phyloP scores from a whole-genome alignment of 2,113 vertebrate species.

The Upupa epops region DNA sequence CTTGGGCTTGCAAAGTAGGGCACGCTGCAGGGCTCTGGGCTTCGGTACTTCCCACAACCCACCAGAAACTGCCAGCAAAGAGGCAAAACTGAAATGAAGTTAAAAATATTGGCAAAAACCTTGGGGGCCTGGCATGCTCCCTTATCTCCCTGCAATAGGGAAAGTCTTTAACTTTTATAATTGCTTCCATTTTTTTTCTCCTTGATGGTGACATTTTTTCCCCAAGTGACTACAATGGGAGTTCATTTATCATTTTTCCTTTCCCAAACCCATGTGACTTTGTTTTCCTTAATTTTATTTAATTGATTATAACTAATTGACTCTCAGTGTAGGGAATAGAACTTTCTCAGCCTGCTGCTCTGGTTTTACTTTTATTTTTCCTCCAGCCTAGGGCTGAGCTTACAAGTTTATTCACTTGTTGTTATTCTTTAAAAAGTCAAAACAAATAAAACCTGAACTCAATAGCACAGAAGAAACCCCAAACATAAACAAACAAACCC shows the following conservation, averaged over 20 bases:
- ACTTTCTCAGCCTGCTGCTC: neutral
- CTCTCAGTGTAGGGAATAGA: constrained; percentile 44
- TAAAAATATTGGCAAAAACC: neutral
- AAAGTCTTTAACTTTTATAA: constrained; percentile 49
- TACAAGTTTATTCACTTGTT: constrained; percentile 36
- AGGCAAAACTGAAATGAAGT: neutral
- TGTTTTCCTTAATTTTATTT: constrained; percentile 66
- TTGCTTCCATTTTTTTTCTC: constrained; percentile 50
- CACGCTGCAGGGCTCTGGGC: neutral
- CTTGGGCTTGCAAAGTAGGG: neutral
- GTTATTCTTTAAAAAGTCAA: neutral
- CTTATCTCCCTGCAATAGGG: neutral
- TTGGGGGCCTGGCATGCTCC: neutral
- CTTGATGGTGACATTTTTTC: constrained; percentile 35
- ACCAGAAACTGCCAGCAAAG: neutral
- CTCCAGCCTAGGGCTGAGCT: neutral
- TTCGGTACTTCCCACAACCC: neutral
- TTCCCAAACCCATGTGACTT: constrained; percentile 4
- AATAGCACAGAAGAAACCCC: neutral
- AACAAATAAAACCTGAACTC: neutral
- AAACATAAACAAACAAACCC: neutral
- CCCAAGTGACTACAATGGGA: neutral
- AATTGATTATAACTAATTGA: constrained; percentile 71
- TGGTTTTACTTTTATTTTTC: constrained; percentile 1
- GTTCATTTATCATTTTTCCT: constrained; percentile 32